Evolutionary conservation across 2,888 invertebrate species (phyloP), one percentile per base, ranked within the genome.

Genomic region (Lepeophtheirus nordmannii): DNA sequence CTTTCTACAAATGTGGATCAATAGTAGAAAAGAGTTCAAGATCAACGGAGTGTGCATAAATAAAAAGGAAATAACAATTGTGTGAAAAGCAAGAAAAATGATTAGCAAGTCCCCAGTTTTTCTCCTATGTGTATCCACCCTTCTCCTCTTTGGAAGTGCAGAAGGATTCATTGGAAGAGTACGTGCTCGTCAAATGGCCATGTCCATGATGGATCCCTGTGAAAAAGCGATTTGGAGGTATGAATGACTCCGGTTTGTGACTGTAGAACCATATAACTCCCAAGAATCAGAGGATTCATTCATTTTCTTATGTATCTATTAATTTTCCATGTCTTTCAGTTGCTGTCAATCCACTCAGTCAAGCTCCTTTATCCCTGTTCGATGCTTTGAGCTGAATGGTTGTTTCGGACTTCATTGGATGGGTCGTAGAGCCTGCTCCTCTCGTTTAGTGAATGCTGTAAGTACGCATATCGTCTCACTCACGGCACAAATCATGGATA

Each of bases 381-480:
- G 53, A 14, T 46, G 53, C 8, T 46, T 46, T 46, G 53, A 46
- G 53, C 53, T 46, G 53, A 46, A 46, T 17, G 53, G 53, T n/a
- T 46, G 53, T 17, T 46, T 5, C 53, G 53, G 53, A 46, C 53
- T 46, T 46, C 53, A 46, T 46, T 46, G 53, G 53, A 46, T 46
- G 53, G 53, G 53, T 3, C 53, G 53, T 5, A 46, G 8, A 17
- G 53, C 53, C 53, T 46, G 53, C 53, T 14, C 53, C 53, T n/a
- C 53, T n/a, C 5, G 53, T n/a, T 17, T 46, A n/a, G 8, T 46
- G n/a, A 17, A 17, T n/a, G 53, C 53, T 17, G 53, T 46, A 17
- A 17, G 53, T 17, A 46, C 53, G 14, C 53, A 46, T 8, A 46
- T 46, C 53, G 53, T 46, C 53, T 46, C 53, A 14, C 53, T 46